These are phyloP conservation scores for Paguma larvata DNA, from an alignment of 2,797 vertebrate genomes.

Conservation along the genomic window DNA sequence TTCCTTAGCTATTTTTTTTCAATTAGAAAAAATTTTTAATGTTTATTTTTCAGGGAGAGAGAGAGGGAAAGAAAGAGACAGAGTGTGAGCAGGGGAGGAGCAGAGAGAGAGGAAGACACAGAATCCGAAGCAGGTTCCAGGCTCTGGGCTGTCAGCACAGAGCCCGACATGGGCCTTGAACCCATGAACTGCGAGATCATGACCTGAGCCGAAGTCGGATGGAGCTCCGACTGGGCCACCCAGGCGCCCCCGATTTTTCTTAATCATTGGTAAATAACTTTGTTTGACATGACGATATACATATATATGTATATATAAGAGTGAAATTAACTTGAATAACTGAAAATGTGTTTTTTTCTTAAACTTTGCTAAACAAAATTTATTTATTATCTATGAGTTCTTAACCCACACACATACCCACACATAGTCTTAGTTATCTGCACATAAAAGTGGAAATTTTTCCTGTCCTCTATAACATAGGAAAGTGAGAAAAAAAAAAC, in stretches of 20 bases:
- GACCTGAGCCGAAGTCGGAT: no score
- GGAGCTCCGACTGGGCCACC: no score
- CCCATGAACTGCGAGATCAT: no score
- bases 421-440: neutral
- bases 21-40: no score
- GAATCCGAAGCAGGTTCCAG: no score
- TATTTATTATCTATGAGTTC: neutral
- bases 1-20: neutral
- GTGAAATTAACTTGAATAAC: neutral
- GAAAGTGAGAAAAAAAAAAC: neutral
- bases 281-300: neutral
- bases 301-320: neutral
- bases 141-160: no score
- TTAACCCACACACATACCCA: neutral
- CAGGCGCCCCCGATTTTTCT: neutral
- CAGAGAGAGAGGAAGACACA: no score
- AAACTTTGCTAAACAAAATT: conserved; percentile 7
- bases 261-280: neutral
- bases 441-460: conserved; percentile 37
- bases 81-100: no score
- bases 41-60: no score
- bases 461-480: neutral
- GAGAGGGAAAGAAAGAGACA: no score
- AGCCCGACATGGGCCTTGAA: no score
- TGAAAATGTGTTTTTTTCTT: conserved; percentile 38